Evolutionary conservation across 2,888 invertebrate species (phyloP), one percentile per base, ranked within the genome.

Genomic region (Trissoscelio sp.): DNA sequence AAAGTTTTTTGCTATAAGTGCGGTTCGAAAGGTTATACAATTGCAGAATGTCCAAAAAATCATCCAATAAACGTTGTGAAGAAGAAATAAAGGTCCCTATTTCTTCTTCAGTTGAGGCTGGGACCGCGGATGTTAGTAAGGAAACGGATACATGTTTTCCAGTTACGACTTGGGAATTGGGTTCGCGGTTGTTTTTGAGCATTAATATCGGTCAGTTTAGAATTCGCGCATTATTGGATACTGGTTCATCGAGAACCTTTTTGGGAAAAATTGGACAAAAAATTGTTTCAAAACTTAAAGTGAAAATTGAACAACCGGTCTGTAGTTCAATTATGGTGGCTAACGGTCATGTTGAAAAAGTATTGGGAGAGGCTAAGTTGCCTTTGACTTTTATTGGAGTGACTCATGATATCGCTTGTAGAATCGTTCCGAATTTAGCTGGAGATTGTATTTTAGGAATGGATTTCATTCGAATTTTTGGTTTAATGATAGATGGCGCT

Each of bases 391-490:
- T 46, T 0, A 42, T 14, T 0, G 58, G 48, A 24, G 22, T 70
- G 6, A 4, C 6, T 4, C 9, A 70, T 2, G 48, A 70, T 9
- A 58, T 70, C 0, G 14, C 1, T 7, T 48, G 28, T 28, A 20
- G 42, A 51, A 28, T 72, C 12, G 48, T 72, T 2, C 60, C 72
- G 12, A 48, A 14, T 18, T 37, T 70, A 14, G 7, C 20, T 4
- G 58, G 48, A 7, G 70, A 70, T 24, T 57, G 70, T 22, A 58
- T 48, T 46, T 37, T 70, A 14, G 58, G 58, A 0, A 70, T 70
- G 70, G 58, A 70, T n/a, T 70, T 70, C 14, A 48, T 70, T 28
- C 16, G 70, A 58, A 70, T 48, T 58, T 70, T 70, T 12, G 58
- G 72, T 4, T 6, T 72, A 18, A 72, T 6, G 0, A 72, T 62